Evolutionary conservation across 2,797 vertebrate genomes (phyloP).

Genomic region (Lophura swinhoii): DNA sequence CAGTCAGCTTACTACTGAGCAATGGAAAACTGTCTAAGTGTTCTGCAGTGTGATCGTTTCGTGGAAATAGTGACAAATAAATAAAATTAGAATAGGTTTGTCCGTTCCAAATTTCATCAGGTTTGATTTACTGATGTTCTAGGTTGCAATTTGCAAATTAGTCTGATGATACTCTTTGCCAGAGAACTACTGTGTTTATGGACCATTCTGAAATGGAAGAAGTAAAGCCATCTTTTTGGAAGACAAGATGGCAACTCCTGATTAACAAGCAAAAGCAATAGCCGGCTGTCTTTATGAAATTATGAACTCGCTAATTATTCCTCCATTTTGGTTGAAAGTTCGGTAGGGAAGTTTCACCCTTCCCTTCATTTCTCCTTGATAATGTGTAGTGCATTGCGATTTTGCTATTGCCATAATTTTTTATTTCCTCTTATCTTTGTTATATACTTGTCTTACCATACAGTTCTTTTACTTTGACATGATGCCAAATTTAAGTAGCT

Average conservation of each 20-base stretch:
- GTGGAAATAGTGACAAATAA: background rate
- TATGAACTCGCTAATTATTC: constrained; percentile 14
- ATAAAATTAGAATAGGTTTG: background rate
- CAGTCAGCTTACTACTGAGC: background rate
- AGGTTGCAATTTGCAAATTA: constrained; percentile 14
- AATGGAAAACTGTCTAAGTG: background rate
- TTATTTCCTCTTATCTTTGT: constrained; percentile 9
- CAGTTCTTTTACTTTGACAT: background rate
- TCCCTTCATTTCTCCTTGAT: background rate
- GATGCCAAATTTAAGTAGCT: background rate
- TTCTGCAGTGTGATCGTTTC: background rate
- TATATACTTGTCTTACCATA: background rate
- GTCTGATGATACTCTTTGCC: background rate
- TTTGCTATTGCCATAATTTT: background rate
- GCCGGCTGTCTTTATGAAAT: background rate
- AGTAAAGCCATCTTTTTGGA: background rate
- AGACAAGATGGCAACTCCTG: background rate
- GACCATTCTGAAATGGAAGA: background rate
- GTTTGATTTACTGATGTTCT: constrained; percentile 9
- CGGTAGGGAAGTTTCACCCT: background rate
- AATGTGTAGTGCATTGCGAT: background rate
- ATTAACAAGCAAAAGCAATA: background rate
- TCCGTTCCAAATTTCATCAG: constrained; percentile 8
- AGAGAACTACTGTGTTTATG: accelerated
- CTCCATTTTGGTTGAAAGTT: background rate